These are phyloP conservation scores for Patiria pectinifera DNA, from an alignment of 53 echinoderm and acorn worm genomes.

Conservation along the genomic window DNA sequence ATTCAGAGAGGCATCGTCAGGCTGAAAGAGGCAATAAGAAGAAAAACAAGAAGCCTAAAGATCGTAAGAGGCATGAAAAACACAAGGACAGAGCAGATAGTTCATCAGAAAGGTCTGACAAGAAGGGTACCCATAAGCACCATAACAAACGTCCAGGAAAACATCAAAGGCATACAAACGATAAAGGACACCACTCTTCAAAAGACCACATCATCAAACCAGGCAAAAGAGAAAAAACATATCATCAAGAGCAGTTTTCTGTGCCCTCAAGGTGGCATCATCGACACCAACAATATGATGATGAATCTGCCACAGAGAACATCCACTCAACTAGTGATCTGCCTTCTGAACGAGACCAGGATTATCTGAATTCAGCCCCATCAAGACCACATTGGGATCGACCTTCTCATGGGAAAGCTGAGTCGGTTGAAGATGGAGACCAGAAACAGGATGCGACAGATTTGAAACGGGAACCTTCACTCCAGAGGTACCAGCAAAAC, in stretches of 20 bases:
- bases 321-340: neutral
- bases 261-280: conserved; percentile 10
- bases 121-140: neutral
- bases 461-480: neutral
- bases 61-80: neutral
- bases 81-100: neutral
- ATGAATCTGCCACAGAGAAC: neutral
- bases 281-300: neutral
- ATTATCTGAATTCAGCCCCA: too few relatives aligned
- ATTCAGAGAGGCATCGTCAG: neutral
- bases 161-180: neutral
- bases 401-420: neutral
- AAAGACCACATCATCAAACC: neutral
- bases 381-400: too few relatives aligned
- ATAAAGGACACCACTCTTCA: neutral
- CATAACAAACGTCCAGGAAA: neutral
- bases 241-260: conserved; percentile 4
- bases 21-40: neutral
- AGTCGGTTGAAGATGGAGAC: neutral
- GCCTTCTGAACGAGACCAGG: neutral
- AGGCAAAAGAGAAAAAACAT: neutral
- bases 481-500: conserved; percentile 2
- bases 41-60: neutral
- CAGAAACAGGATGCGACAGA: neutral
- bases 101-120: neutral